Base-by-base conservation (phyloP, 2,888 invertebrate genomes). In the Norana najaformis region DNA sequence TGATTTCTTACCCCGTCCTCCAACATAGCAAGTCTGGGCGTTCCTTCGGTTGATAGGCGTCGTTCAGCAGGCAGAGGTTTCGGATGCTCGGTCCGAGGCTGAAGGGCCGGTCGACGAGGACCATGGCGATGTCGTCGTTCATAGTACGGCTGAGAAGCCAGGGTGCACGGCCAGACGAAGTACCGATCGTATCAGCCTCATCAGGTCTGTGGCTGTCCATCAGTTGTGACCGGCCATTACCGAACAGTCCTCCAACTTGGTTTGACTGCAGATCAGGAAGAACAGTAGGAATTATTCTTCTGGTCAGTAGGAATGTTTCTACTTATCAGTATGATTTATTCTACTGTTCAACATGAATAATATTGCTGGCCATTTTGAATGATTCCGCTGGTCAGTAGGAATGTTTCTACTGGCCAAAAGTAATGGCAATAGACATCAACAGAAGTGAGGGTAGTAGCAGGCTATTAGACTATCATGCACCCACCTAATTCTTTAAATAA, bases 151-250 rank as follows among this genome's bases (percentile, higher is more conserved):
- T 23, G 88, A 23, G 39, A 23, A 88, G n/a, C 38, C 36, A n/a
- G 36, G 37, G n/a, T 88, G 88, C 14, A 38, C 38, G 88, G 36
- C 16, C 36, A 88, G 35, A 14, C 39, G n/a, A 36, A 18, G 18
- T 13, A 88, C 88, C n/a, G 14, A 18, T 35, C 88, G 36, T n/a
- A 23, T 37, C 39, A 23, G 88, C n/a, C 88, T 23, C 14, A 37
- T 20, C n/a, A 37, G 18, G 18, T 18, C 18, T 20, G n/a, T 18
- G 36, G 88, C 23, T 36, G 88, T n/a, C 16, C 88, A 37, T n/a
- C 88, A 18, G 38, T 37, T 88, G 36, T 88, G 88, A 35, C 88
- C 88, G n/a, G 36, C 88, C 36, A 88, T 37, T 38, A 88, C n/a
- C 18, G 88, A 18, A 20, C 35, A 37, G 38, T 38, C 88, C 16